Evolutionary conservation across 2,797 vertebrate species (phyloP).

Genomic region (Microtus californicus): DNA sequence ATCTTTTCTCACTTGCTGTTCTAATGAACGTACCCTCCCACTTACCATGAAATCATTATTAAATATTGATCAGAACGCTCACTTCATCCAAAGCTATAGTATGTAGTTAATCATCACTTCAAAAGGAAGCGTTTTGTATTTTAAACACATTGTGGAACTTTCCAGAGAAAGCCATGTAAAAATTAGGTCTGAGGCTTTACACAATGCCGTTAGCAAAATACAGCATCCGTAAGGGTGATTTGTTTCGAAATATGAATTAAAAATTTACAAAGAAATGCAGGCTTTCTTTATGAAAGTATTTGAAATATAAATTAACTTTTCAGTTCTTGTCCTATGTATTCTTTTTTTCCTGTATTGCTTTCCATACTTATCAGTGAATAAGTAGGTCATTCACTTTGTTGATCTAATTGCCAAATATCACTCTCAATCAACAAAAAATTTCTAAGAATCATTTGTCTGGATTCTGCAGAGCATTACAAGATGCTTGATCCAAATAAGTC

Average conservation of each 20-base stretch:
- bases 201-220: slow-evolving; percentile 42
- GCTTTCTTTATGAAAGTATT: slow-evolving; percentile 11
- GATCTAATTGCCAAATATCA: not conserved
- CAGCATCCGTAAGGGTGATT: slow-evolving; percentile 50
- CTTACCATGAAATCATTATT: slow-evolving; percentile 81
- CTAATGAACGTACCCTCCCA: slow-evolving; percentile 76
- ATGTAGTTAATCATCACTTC: slow-evolving; percentile 78
- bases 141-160: slow-evolving; percentile 67
- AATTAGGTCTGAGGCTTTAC: slow-evolving; percentile 55
- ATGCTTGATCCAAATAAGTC: not conserved
- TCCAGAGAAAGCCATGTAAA: slow-evolving; percentile 59
- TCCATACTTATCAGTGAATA: not conserved
- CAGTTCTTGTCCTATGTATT: not conserved
- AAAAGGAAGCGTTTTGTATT: slow-evolving; percentile 67
- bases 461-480: not conserved
- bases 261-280: slow-evolving; percentile 7
- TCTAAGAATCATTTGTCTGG: not conserved
- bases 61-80: slow-evolving; percentile 78
- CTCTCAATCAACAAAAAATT: not conserved
- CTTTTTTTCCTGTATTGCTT: not conserved
- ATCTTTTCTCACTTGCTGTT: slow-evolving; percentile 68
- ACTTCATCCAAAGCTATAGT: slow-evolving; percentile 68
- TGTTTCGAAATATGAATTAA: slow-evolving; percentile 20
- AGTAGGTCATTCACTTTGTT: not conserved
- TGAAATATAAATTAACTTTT: slow-evolving; percentile 18